These are phyloP conservation scores for Calyptomena viridis DNA, from an alignment of 2,113 vertebrate genomes.

Conservation along the genomic window DNA sequence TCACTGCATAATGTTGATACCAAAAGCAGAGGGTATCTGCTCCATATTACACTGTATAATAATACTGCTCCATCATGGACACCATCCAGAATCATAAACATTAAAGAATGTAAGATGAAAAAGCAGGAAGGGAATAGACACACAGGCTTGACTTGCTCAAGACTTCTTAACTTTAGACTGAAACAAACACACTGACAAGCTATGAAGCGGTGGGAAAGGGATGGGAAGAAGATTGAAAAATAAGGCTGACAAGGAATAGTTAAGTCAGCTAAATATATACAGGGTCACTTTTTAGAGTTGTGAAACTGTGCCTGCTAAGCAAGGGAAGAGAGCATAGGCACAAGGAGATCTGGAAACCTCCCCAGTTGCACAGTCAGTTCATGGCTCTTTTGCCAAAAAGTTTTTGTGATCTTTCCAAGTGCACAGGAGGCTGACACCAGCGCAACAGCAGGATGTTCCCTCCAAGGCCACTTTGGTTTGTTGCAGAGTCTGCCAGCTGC, in stretches of 20 bases:
- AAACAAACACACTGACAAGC: background rate
- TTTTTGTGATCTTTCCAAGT: background rate
- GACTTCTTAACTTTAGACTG: background rate
- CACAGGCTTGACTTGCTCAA: background rate
- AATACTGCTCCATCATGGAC: background rate
- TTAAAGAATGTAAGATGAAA: background rate
- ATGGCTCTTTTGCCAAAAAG: background rate
- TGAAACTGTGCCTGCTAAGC: background rate
- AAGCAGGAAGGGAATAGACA: background rate
- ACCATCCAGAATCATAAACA: background rate
- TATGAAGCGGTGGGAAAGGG: background rate
- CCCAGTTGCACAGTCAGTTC: background rate
- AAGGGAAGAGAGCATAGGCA: background rate
- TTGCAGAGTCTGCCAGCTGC: background rate
- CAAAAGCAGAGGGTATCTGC: background rate
- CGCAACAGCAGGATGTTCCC: background rate
- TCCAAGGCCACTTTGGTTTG: background rate
- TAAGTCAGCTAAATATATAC: background rate
- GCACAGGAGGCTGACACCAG: background rate
- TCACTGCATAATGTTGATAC: background rate
- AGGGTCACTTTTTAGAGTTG: background rate
- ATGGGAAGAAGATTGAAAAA: background rate
- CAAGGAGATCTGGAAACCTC: background rate
- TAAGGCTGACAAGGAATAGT: background rate
- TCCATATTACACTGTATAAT: background rate